Evolutionary conservation across 2,797 vertebrate species (phyloP).

Genomic region (Semotilus atromaculatus): DNA sequence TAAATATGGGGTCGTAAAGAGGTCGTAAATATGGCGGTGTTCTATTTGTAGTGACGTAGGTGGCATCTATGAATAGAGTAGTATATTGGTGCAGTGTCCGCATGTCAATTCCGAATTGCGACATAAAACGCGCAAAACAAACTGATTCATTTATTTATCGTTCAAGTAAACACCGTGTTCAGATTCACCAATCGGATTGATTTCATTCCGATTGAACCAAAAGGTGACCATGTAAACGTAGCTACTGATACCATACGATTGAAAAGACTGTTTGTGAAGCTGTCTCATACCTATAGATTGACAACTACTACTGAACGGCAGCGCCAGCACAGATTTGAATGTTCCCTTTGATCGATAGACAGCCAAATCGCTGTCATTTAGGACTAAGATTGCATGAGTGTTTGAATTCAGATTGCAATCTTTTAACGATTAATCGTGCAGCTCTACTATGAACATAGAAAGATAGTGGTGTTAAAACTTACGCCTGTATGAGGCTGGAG

Average conservation of each 20-base stretch:
- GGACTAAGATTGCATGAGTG: background rate
- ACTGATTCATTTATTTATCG: too few relatives aligned
- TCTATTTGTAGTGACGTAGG: too few relatives aligned
- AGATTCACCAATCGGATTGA: too few relatives aligned
- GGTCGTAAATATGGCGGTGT: too few relatives aligned
- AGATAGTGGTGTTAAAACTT: slow-evolving; percentile 65
- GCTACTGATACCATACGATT: background rate
- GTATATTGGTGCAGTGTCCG: too few relatives aligned
- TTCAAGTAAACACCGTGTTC: too few relatives aligned
- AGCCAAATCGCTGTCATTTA: background rate
- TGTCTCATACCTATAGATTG: background rate
- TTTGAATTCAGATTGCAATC: background rate
- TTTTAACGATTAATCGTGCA: background rate
- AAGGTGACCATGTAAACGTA: too few relatives aligned
- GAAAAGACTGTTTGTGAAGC: background rate
- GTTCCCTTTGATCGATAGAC: background rate
- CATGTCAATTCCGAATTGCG: too few relatives aligned
- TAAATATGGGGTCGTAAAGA: too few relatives aligned
- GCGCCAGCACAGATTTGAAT: background rate
- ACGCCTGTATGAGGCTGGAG: slow-evolving; percentile 96
- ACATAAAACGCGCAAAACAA: too few relatives aligned
- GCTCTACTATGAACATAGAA: background rate
- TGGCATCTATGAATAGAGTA: too few relatives aligned
- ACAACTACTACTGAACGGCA: background rate
- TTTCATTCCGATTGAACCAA: too few relatives aligned